These are phyloP conservation scores for Oophaga pumilio DNA, from an alignment of 2,113 vertebrate genomes.

Conservation along the genomic window DNA sequence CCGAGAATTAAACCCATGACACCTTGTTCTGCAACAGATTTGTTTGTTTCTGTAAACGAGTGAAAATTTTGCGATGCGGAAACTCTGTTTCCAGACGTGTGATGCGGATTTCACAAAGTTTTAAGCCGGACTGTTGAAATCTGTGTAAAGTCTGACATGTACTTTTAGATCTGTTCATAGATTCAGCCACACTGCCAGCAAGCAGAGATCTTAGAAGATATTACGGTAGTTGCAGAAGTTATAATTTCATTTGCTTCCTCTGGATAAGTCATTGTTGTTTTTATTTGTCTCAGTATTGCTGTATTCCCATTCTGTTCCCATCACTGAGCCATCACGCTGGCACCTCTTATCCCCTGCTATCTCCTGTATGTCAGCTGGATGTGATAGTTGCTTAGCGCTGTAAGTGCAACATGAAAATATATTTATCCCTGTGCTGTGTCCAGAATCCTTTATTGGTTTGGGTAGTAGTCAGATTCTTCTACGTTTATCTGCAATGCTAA, in stretches of 20 bases:
- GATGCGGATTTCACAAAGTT: too few species aligned
- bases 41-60: too few species aligned
- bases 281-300: not conserved
- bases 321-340: not conserved
- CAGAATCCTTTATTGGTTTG: constrained; percentile 25
- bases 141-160: too few species aligned
- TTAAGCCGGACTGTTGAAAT: too few species aligned
- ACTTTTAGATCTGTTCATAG: too few species aligned
- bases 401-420: constrained; percentile 6
- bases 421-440: not conserved
- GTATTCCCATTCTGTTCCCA: not conserved
- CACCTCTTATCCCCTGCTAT: not conserved
- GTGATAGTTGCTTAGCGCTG: constrained; percentile 26
- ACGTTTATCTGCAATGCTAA: constrained; percentile 15
- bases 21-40: too few species aligned
- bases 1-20: too few species aligned
- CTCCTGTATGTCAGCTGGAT: not conserved
- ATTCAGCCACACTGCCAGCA: not conserved
- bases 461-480: not conserved
- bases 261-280: not conserved
- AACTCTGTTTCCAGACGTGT: too few species aligned
- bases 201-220: not conserved
- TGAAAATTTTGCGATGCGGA: too few species aligned
- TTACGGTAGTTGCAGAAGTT: not conserved
- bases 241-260: too few species aligned